phyloP scores from a whole-genome alignment of 1,140 invertebrate genomes.

The Metaphire vulgaris region DNA sequence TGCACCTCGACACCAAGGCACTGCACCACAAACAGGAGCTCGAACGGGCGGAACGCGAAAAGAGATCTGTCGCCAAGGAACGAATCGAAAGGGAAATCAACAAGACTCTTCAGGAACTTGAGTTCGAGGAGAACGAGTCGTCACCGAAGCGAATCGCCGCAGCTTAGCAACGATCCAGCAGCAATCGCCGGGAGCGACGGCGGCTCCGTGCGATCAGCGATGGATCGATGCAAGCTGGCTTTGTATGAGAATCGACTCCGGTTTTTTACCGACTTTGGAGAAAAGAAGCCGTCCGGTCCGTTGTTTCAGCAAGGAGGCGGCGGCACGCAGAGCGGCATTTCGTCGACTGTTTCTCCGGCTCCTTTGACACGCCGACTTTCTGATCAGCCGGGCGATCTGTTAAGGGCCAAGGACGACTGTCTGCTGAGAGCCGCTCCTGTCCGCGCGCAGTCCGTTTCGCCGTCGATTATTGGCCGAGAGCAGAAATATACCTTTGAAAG shows the following conservation, averaged over 20 bases:
- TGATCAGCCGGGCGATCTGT: neutral
- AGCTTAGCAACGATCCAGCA: neutral
- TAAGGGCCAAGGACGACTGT: neutral
- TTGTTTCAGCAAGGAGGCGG: neutral
- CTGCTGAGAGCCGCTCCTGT: neutral
- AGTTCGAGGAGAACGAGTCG: neutral
- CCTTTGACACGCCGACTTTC: neutral
- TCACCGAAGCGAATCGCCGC: neutral
- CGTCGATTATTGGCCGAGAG: neutral
- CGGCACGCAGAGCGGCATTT: neutral
- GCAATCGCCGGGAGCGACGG: neutral
- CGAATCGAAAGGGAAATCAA: constrained; percentile 11
- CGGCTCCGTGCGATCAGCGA: neutral
- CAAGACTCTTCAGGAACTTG: constrained; percentile 8
- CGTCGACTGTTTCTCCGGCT: neutral
- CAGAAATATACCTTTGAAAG: neutral
- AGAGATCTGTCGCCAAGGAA: constrained; percentile 5
- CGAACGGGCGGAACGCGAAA: neutral
- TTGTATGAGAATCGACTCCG: neutral
- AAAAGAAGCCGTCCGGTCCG: neutral
- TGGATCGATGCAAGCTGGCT: neutral
- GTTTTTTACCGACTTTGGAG: neutral
- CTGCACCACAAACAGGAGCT: constrained; percentile 14
- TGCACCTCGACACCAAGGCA: constrained; percentile 11
- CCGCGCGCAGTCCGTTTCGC: neutral